Conservation (phyloP, 2,888 invertebrate species). For the Callyntrura sp. region DNA sequence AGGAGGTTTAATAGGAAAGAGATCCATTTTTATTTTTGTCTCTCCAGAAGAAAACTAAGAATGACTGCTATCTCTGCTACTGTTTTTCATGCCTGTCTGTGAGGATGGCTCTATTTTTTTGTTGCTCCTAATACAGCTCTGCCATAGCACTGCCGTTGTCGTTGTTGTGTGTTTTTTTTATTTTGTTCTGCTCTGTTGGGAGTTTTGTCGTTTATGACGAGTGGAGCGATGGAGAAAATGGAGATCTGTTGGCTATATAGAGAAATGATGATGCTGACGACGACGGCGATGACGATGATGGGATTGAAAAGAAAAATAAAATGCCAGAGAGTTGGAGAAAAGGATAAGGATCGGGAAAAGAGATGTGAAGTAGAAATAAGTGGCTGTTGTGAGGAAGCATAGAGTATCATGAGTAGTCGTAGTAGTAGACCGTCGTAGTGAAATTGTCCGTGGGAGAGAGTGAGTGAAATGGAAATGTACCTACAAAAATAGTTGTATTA, state of each 20-base stretch:
- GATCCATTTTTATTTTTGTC: conserved; percentile 41
- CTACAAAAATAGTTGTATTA: no score
- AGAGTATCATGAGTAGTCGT: background rate
- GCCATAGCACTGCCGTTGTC: background rate
- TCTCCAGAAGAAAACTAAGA: conserved; percentile 25
- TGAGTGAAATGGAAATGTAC: background rate
- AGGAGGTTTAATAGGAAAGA: conserved; percentile 5
- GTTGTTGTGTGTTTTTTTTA: conserved; percentile 1
- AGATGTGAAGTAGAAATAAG: conserved; percentile 46
- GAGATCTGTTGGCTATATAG: conserved; percentile 18
- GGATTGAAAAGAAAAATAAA: conserved; percentile 71
- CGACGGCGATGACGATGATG: conserved; percentile 45
- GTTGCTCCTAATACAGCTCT: background rate
- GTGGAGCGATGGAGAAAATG: conserved; percentile 33
- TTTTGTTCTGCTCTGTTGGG: conserved; percentile 55
- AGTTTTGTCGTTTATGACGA: conserved; percentile 71
- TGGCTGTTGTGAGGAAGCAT: conserved; percentile 44
- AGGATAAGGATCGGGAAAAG: conserved; percentile 62
- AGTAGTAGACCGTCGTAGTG: background rate
- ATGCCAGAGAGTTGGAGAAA: conserved; percentile 53
- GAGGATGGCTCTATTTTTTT: background rate
- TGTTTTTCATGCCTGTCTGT: background rate
- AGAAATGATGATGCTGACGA: conserved; percentile 32
- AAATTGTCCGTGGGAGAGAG: background rate
- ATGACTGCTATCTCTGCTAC: conserved; percentile 19